These are phyloP conservation scores for Schizopygopsis malacanthus DNA, from an alignment of 2,797 vertebrate genomes.

Conservation along the genomic window DNA sequence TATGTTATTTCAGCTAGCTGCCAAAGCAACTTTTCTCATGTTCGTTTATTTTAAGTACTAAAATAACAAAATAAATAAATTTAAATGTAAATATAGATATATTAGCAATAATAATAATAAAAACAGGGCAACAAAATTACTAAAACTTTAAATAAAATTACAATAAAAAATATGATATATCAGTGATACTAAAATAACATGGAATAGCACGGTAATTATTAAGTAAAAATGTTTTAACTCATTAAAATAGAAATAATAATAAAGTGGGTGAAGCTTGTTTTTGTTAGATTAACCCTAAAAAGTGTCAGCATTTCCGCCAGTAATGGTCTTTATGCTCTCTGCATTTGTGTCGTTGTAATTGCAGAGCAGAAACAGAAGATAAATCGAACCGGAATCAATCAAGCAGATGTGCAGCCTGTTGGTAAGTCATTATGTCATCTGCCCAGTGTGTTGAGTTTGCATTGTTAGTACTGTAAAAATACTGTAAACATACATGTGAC, in stretches of 20 bases:
- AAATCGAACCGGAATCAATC: slow-evolving; percentile 78
- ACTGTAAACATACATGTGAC: background rate
- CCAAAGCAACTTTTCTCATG: background rate
- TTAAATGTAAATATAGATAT: background rate
- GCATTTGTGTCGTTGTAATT: background rate
- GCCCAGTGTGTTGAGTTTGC: too few relatives aligned
- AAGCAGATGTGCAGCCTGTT: slow-evolving; percentile 78
- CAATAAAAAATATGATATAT: background rate
- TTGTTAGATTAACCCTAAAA: background rate
- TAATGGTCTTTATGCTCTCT: background rate
- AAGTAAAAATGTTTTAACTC: background rate
- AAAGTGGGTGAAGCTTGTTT: background rate
- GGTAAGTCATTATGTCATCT: slow-evolving; percentile 67
- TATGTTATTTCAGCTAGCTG: too few relatives aligned
- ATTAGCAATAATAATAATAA: background rate
- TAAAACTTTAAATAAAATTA: too few relatives aligned
- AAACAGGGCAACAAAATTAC: background rate
- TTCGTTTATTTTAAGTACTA: background rate
- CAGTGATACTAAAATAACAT: background rate
- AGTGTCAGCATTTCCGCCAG: background rate
- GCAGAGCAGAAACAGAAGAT: slow-evolving; percentile 74
- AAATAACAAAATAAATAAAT: too few relatives aligned
- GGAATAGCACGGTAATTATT: background rate
- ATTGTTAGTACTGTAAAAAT: background rate
- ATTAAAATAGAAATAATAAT: background rate